Base-by-base conservation (phyloP, 2,113 vertebrate species). In the pig (Sus scrofa) region DNA sequence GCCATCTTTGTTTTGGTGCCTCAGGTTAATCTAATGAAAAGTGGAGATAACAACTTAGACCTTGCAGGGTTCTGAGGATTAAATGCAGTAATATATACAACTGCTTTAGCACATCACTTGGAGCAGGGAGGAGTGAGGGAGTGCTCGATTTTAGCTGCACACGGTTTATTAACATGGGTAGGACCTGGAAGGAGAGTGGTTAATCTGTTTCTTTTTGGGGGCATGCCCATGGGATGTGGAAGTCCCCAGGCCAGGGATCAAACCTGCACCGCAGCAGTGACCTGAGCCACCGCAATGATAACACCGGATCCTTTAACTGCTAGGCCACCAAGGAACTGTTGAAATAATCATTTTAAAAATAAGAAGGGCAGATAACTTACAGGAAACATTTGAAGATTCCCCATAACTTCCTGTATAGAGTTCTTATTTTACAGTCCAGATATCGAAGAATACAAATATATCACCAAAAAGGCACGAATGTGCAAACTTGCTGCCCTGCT, bases 11-110 rank as follows among this genome's bases (percentile, higher is more conserved):
- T 88, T 70, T 39, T 70, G 70, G 63, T 34, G 56, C 71, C 79
- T 94, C 77, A 52, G 79, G n/a, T 86, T 86, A 58, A 62, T 89
- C 89, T 50, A 58, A n/a, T 39, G 60, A 79, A 88, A 86, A 84
- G 78, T 37, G 60, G 39, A 87, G 65, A 19, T 30, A 78, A 74
- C 20, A 62, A 71, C 9, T 32, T n/a, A 67, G 5, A 34, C 20
- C 20, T 56, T 37, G 32, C 4, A 54, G 63, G 10, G 20, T 2
- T 63, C 0, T 65, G n/a, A 88, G 32, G n/a, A 86, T 12, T 44
- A 44, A 87, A 32, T 56, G 15, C 65, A 91, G 7, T 26, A 62
- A 65, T 44, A 60, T 32, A 34, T 4, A 0, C 6, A 63, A 58
- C 0, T 37, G 39, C 32, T 65, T 65, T 8, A 86, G 73, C 68